Base-by-base conservation (phyloP, 2,888 invertebrate genomes). In the Tortricodes alternella region DNA sequence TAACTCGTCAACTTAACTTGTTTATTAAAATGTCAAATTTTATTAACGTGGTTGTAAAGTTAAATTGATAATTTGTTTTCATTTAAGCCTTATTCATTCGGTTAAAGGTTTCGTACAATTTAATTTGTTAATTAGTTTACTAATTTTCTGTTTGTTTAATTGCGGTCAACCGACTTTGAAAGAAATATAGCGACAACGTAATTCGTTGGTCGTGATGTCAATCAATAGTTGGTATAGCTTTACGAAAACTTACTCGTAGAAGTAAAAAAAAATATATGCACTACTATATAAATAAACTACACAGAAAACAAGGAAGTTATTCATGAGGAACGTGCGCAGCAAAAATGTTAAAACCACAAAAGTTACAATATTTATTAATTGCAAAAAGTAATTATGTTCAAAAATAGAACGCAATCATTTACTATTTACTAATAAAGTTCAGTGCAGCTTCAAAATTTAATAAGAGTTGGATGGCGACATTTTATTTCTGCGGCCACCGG, bases 21-120 rank as follows among this genome's bases (percentile, higher is more conserved):
- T 32, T 48, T 35, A 41, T 41, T 29, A n/a, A 13, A 29, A 41
- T 16, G 29, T 32, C 16, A 50, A 50, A 32, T 50, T 50, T 39
- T 32, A 50, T 32, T 50, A 19, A 50, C 19, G 29, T 21, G 9
- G 24, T 39, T 44, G 1, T n/a, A 44, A 49, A 39, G 50, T 50
- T 50, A 41, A 41, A 50, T 50, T 39, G 39, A 29, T 18, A 44
- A 32, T 21, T 32, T 19, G 32, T 32, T 32, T 32, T 11, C 32
- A 8, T 11, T 15, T 3, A 9, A n/a, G 7, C 3, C 15, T 41
- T 50, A 50, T 32, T 41, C 32, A 32, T 41, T 50, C 21, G n/a
- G 7, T 38, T 24, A 27, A 49, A 49, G 27, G 11, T 16, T 13
- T 11, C 37, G 37, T 18, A 9, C 7, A 6, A 18, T 48, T 38